Base-by-base conservation (phyloP, 64 coral and sea anemone genomes). In the Trachythela sp. region DNA sequence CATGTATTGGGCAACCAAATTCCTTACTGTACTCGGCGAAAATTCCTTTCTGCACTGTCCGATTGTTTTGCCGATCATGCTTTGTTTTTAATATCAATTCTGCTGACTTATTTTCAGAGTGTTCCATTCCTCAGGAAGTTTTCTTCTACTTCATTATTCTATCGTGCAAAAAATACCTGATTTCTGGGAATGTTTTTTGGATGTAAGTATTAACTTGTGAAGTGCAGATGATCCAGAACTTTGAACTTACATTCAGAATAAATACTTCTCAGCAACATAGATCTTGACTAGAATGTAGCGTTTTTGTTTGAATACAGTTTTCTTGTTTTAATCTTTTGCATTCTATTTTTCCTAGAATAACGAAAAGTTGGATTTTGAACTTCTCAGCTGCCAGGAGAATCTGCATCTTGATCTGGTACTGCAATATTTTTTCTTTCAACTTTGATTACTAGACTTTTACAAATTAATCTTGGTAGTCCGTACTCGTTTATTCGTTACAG, bases 61-160 rank as follows among this genome's bases (percentile, higher is more conserved):
- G n/a, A n/a, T n/a, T n/a, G n/a, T n/a, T n/a, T n/a, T n/a, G n/a
- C n/a, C n/a, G n/a, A n/a, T n/a, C n/a, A n/a, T n/a, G n/a, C n/a
- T n/a, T n/a, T n/a, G n/a, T n/a, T n/a, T n/a, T n/a, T n/a, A n/a
- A n/a, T n/a, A n/a, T n/a, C n/a, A n/a, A 45, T 11, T 45, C 42
- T 45, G 4, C 42, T 45, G 4, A 4, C 4, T 76, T 37, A 58
- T 64, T 33, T 17, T n/a, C 68, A 94, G 93, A 60, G 85, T 91
- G 20, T 36, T 91, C 27, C 85, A 86, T 77, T 84, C 89, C 83
- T 77, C 76, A 36, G 88, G 90, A 30, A 77, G 89, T 14, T 94
- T 94, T 89, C 72, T 94, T 30, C 89, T 94, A 30, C 84, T 94
- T 36, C 77, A 88, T 48, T 94, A 94, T 29, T 94, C 93, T 39